A percentile compares a stretch with the other conserved stretches of the same genome.
Evolutionary conservation across 2,888 invertebrate genomes (phyloP).

Genomic region (Altica lythri): DNA sequence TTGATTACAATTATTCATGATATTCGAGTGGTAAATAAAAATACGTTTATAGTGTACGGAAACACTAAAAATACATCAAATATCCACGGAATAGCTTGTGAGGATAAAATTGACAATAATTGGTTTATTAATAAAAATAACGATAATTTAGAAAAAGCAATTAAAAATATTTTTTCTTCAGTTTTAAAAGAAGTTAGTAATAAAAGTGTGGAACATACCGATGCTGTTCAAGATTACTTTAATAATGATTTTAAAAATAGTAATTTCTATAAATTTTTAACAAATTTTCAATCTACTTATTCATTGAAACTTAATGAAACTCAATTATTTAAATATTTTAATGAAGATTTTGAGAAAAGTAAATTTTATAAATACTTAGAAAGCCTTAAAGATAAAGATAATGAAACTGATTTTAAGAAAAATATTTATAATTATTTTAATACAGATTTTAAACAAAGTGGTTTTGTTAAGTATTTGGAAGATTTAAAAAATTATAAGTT

Average conservation of each 20-base stretch:
- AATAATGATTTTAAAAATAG: slow-evolving; percentile 24
- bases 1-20: slow-evolving; percentile 5
- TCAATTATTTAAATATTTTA: slow-evolving; percentile 17
- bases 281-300: slow-evolving; percentile 11
- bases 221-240: slow-evolving; percentile 16
- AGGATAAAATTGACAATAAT: too few relatives aligned
- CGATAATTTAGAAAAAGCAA: not conserved
- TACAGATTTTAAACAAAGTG: slow-evolving; percentile 11
- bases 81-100: slow-evolving; percentile 23
- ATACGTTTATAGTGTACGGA: not conserved
- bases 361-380: slow-evolving; percentile 17
- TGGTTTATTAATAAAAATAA: not conserved
- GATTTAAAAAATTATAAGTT: slow-evolving; percentile 6
- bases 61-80: slow-evolving; percentile 9
- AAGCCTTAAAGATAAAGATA: slow-evolving; percentile 11
- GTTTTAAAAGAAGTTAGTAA: not conserved
- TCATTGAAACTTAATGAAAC: slow-evolving; percentile 10
- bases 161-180: not conserved
- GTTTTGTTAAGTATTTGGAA: slow-evolving; percentile 9
- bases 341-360: slow-evolving; percentile 21
- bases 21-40: not conserved
- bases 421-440: slow-evolving; percentile 13
- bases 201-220: slow-evolving; percentile 1
- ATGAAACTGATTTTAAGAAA: slow-evolving; percentile 13
- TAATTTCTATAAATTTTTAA: slow-evolving; percentile 26